Conservation (phyloP, 2,797 vertebrate species). For the Clarias platycephalus region DNA sequence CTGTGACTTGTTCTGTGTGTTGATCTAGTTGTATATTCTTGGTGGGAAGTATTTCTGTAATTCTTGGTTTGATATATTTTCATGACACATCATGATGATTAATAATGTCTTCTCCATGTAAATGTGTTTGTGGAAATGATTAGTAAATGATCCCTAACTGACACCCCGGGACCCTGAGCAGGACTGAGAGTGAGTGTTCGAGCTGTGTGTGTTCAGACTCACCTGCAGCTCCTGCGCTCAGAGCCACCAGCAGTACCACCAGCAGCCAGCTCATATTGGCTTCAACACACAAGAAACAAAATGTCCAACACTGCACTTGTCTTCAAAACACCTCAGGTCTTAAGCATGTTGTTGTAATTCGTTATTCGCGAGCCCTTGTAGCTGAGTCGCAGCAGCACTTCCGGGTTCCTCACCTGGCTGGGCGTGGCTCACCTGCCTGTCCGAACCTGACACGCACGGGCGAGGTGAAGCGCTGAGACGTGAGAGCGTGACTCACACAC, state of each 20-base stretch:
- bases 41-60: too few species aligned
- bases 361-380: neutral
- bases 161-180: too few species aligned
- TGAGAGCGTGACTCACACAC: neutral
- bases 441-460: slow-evolving; percentile 28
- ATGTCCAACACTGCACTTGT: neutral
- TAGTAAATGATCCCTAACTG: too few species aligned
- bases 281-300: neutral
- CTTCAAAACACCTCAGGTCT: neutral
- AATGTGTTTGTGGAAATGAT: too few species aligned
- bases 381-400: slow-evolving; percentile 13
- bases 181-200: neutral
- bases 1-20: too few species aligned
- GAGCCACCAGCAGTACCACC: slow-evolving; percentile 14
- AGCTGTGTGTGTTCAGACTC: neutral
- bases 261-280: slow-evolving; percentile 19
- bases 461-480: neutral
- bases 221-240: slow-evolving; percentile 33
- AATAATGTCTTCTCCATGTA: too few species aligned
- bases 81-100: too few species aligned
- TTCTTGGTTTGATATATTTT: too few species aligned
- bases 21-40: too few species aligned
- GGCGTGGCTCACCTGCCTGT: slow-evolving; percentile 44
- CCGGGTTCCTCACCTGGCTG: slow-evolving; percentile 41
- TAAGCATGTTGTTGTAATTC: neutral